Evolutionary conservation across 2,888 invertebrate species (phyloP).

Genomic region (Acleris emargana): DNA sequence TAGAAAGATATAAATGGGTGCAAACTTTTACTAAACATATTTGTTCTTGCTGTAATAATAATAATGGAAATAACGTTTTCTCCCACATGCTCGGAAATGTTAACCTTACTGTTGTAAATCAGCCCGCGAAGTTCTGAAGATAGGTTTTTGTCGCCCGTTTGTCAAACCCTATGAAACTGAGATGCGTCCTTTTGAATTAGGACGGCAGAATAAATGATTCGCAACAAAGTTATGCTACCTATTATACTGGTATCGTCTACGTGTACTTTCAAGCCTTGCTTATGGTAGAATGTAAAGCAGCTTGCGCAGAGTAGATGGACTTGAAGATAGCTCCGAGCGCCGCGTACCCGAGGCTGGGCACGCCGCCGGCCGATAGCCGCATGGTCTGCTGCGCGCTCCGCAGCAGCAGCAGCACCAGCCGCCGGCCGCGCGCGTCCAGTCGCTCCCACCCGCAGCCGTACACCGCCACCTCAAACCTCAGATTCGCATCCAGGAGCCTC

Average conservation of each 20-base stretch:
- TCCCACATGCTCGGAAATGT: no score
- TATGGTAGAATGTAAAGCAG: slow-evolving; percentile 48
- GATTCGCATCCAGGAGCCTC: slow-evolving; percentile 58
- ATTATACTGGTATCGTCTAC: not conserved
- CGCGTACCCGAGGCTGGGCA: slow-evolving; percentile 53
- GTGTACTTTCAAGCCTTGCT: slow-evolving; percentile 1
- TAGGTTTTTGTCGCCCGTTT: no score
- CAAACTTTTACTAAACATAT: no score
- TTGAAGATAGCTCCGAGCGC: slow-evolving; percentile 58
- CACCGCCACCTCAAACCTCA: slow-evolving; percentile 54
- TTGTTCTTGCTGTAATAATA: no score
- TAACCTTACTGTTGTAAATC: no score
- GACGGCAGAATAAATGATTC: no score
- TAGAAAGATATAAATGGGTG: no score
- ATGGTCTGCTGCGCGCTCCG: slow-evolving; percentile 60
- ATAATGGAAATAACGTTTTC: no score
- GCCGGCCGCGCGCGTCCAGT: slow-evolving; percentile 58
- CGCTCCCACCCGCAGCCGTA: slow-evolving; percentile 68
- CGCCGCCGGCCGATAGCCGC: slow-evolving; percentile 61
- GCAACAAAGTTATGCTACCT: no score
- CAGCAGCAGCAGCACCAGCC: slow-evolving; percentile 56
- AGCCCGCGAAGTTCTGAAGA: no score
- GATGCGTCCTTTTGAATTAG: no score
- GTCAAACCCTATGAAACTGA: no score
- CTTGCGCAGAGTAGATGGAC: slow-evolving; percentile 54